Base-by-base conservation (phyloP, 2,888 invertebrate species). In the Torymus tubicola region DNA sequence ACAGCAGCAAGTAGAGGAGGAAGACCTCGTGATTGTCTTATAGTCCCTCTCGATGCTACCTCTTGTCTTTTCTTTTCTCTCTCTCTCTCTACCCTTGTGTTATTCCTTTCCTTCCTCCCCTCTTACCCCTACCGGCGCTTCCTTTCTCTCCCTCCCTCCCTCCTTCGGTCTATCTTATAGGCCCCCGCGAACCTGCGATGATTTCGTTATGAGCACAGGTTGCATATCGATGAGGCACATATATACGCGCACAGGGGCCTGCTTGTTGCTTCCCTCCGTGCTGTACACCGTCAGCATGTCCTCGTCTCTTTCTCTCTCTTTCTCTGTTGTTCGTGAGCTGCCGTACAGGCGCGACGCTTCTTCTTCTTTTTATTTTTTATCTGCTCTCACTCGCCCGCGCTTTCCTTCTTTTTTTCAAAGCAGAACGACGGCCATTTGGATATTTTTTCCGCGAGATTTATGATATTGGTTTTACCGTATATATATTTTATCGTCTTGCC, bases 401-500 rank as follows among this genome's bases (percentile, higher is more conserved):
- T 67, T 58, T 58, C 18, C 65, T 58, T 58, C 65, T 13, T 68
- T 31, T 68, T 68, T 72, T 65, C 53, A 68, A 8, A 42, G 42
- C 42, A 42, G 42, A 63, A 50, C 61, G 68, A 50, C 61, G 68
- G 67, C 67, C 12, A 60, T 77, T 71, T 65, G 10, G 57, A 8
- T 21, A 78, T 78, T 78, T 72, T 78, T 78, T 58, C 42, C 55
- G n/a, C 12, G 68, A 68, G 68, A 69, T 73, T 74, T 79, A 74
- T 63, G 69, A 79, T 79, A 79, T 79, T 79, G 63, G 55, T 72
- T 78, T 78, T 78, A 61, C 31, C 72, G 67, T 53, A 78, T 72
- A 67, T 53, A 78, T 72, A 67, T 67, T 78, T 72, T 67, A 78
- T 72, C 24, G 18, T 58, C 58, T n/a, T 21, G 16, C 53, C 24